Evolutionary conservation across 2,888 invertebrate genomes (phyloP).

Genomic region (Poecilobothrus nobilitatus): DNA sequence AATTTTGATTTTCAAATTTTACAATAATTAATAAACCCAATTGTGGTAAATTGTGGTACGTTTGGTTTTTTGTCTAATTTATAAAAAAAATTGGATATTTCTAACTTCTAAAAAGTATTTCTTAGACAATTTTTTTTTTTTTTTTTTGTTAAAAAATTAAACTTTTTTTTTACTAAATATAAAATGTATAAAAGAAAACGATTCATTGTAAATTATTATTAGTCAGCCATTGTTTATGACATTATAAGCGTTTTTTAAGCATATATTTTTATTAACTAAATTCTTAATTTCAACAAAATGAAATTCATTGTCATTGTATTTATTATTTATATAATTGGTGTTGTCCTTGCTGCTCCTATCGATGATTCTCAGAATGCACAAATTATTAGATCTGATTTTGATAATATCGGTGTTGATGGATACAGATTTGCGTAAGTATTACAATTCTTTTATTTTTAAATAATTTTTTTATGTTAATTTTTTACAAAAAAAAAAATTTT

Average conservation of each 20-base stretch:
- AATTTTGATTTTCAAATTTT: too few relatives aligned
- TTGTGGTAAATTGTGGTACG: too few relatives aligned
- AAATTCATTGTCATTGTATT: neutral
- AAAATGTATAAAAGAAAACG: slow-evolving; percentile 1
- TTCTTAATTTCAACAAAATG: neutral
- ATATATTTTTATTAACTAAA: too few relatives aligned
- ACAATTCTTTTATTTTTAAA: too few relatives aligned
- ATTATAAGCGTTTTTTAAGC: too few relatives aligned
- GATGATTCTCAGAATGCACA: slow-evolving; percentile 46
- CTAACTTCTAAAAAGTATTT: too few relatives aligned
- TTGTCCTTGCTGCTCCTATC: slow-evolving; percentile 32
- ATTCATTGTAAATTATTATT: neutral
- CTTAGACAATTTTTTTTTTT: too few relatives aligned
- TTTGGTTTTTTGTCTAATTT: too few relatives aligned
- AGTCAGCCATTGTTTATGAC: neutral
- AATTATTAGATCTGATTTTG: slow-evolving; percentile 50
- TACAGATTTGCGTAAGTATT: slow-evolving; percentile 54
- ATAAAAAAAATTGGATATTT: too few relatives aligned
- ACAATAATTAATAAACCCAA: too few relatives aligned
- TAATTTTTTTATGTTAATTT: too few relatives aligned
- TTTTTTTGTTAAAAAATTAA: neutral
- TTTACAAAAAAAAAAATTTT: slow-evolving; percentile 11
- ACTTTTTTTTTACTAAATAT: neutral
- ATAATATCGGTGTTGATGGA: slow-evolving; percentile 50
- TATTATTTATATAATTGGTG: neutral